A percentile compares a stretch with the other conserved stretches of the same genome.
These are phyloP conservation scores for Zoanthus sansibaricus DNA, from an alignment of 92 coral and sea anemone genomes.

Conservation along the genomic window DNA sequence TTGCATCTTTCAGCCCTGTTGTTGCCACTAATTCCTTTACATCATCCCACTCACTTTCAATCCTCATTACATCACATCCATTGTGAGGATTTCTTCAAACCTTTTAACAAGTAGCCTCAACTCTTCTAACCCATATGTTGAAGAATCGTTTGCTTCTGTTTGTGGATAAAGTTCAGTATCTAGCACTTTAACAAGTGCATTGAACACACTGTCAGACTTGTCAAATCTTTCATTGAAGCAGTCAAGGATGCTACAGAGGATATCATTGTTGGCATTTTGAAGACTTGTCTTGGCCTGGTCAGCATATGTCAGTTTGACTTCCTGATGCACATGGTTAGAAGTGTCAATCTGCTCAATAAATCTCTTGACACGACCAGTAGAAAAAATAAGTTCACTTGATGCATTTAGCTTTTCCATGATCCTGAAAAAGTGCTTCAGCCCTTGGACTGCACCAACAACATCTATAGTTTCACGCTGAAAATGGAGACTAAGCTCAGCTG, in stretches of 20 bases:
- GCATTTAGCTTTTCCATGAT: constrained; percentile 65
- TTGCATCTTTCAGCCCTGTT: neutral
- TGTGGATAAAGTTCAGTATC: constrained; percentile 40
- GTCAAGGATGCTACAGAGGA: constrained; percentile 37
- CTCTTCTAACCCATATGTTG: constrained; percentile 48
- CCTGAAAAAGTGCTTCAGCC: constrained; percentile 57
- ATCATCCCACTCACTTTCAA: constrained; percentile 48
- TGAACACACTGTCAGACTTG: constrained; percentile 58
- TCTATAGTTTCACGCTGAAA: constrained; percentile 70
- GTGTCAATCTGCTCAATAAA: constrained; percentile 36
- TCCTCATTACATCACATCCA: constrained; percentile 27
- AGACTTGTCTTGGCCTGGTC: constrained; percentile 53
- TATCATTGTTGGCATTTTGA: constrained; percentile 13
- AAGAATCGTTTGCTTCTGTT: neutral
- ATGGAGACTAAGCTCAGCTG: constrained; percentile 70
- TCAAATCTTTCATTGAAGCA: constrained; percentile 63
- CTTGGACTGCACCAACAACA: constrained; percentile 65
- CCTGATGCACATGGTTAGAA: neutral
- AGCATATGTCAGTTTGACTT: constrained; percentile 42
- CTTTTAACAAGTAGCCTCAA: constrained; percentile 38
- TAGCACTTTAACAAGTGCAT: constrained; percentile 56
- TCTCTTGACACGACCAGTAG: constrained; percentile 55
- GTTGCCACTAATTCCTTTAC: constrained; percentile 36
- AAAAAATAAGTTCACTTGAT: constrained; percentile 46
- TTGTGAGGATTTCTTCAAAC: constrained; percentile 42